phyloP scores from a whole-genome alignment of 2,888 invertebrate species.

The Mantis religiosa region DNA sequence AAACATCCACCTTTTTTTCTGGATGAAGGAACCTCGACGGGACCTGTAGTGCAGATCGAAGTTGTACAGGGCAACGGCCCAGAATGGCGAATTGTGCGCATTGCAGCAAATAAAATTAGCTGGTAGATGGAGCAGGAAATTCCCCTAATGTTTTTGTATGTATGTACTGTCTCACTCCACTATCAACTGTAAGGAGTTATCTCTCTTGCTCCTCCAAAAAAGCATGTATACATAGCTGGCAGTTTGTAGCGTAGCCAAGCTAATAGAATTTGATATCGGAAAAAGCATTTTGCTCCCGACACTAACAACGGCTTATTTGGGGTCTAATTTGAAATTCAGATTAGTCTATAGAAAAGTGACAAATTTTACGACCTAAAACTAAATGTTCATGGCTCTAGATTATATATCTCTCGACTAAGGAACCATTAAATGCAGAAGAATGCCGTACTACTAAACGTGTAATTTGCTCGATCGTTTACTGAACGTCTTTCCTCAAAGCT shows the following conservation, averaged over 20 bases:
- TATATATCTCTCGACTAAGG: neutral
- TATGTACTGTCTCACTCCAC: neutral
- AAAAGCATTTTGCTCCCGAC: neutral
- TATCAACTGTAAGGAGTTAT: neutral
- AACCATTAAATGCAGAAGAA: neutral
- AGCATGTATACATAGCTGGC: neutral
- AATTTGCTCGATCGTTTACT: neutral
- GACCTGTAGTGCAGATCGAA: neutral
- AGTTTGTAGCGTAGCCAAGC: neutral
- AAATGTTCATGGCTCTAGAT: neutral
- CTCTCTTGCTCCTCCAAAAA: neutral
- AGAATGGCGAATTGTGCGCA: neutral
- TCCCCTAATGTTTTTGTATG: neutral
- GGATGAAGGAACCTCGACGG: neutral
- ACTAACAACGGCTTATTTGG: neutral
- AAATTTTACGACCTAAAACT: neutral
- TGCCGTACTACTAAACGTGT: neutral
- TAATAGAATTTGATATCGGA: too few species aligned
- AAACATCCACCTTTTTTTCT: neutral
- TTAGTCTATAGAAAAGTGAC: neutral
- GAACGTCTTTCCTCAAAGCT: too few species aligned
- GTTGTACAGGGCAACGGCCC: neutral
- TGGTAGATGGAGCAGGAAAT: neutral
- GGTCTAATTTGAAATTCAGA: neutral
- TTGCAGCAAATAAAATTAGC: neutral